Evolutionary conservation across 2,888 invertebrate species (phyloP), one percentile per base, ranked within the genome.

Genomic region (Troides aeacus): DNA sequence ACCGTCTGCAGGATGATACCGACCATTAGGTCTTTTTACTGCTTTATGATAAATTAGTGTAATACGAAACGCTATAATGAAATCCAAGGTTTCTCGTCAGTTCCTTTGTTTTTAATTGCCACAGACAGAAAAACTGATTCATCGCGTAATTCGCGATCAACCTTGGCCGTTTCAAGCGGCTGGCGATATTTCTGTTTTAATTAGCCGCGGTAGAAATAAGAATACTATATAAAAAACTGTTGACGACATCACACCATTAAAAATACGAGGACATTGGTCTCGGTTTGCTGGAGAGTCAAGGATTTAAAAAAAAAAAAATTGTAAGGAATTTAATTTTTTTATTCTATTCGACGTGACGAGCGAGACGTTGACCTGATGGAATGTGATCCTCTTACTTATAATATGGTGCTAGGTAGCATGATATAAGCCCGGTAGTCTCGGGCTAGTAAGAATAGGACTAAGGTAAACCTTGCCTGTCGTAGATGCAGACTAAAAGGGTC

Each of bases 131-230:
- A 58, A 69, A 62, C 50, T 50, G 30, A 62, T 62, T 57, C 62
- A 58, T 62, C 57, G 46, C 12, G 61, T 21, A 56, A 62, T 61
- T 58, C 60, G 61, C 66, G 61, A 57, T 57, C 50, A 58, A 53
- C 69, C 69, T 70, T 62, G 69, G 53, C 23, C 15, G 62, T 30
- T 69, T 66, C 69, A 62, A 62, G 62, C 62, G 69, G 62, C 69
- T 62, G 69, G 50, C 57, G 36, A 62, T 62, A 50, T 62, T 66
- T 70, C 62, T 61, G 30, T 69, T 66, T 65, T 50, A 62, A 62
- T 66, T 66, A 66, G 59, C 23, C 53, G 30, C 53, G 2, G n/a
- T 61, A 58, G 12, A 57, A 50, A 59, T 58, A 65, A 62, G 59
- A 15, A 56, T 8, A 56, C 56, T 21, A 21, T 8, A 5, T 7